These are phyloP conservation scores for Phataginus tricuspis DNA, from an alignment of 2,797 vertebrate genomes.

Conservation along the genomic window DNA sequence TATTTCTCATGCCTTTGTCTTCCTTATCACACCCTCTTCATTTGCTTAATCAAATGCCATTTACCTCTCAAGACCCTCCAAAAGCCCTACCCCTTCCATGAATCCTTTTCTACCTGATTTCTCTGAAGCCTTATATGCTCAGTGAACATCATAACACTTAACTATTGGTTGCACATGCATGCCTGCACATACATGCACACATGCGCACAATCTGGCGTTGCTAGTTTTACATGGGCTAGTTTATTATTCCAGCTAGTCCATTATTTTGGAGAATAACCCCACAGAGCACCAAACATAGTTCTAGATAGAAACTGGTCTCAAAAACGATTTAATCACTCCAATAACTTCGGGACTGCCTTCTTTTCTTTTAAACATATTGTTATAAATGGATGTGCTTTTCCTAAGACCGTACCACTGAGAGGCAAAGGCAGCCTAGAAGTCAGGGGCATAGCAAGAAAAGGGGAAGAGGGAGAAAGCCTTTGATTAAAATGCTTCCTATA, in stretches of 20 bases:
- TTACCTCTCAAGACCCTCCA: neutral
- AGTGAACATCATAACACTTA: neutral
- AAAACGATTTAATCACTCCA: neutral
- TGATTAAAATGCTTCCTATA: neutral
- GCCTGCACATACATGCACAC: neutral
- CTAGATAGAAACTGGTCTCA: neutral
- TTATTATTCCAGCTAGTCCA: neutral
- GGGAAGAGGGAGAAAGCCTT: neutral
- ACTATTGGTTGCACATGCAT: neutral
- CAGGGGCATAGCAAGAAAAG: neutral
- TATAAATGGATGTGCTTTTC: neutral
- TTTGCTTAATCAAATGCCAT: neutral
- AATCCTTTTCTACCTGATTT: neutral
- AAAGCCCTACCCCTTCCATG: neutral
- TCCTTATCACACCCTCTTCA: neutral
- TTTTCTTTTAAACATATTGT: neutral
- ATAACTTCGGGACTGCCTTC: neutral
- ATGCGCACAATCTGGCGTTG: neutral
- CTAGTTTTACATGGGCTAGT: neutral
- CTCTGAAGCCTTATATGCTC: neutral
- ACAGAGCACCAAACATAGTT: neutral
- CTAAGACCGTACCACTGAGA: neutral
- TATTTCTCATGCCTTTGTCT: neutral
- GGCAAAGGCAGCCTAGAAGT: neutral
- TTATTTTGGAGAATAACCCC: neutral